A percentile compares a stretch with the other conserved stretches of the same genome.
phyloP scores from a whole-genome alignment of 1,140 invertebrate species.

The Bombus consobrinus region DNA sequence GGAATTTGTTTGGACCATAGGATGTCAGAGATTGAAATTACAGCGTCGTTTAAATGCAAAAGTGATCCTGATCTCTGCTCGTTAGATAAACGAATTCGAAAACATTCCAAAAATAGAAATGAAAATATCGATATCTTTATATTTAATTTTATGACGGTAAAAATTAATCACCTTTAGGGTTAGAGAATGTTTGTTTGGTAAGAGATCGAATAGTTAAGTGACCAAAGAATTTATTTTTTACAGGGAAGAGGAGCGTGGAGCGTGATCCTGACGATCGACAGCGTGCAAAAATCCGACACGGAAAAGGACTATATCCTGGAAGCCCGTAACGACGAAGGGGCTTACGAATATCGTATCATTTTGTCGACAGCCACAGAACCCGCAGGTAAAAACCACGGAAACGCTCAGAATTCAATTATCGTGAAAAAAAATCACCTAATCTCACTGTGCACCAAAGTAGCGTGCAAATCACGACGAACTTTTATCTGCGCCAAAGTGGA shows the following conservation, averaged over 20 bases:
- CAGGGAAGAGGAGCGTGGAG: conserved; percentile 87
- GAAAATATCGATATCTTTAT: too few species aligned
- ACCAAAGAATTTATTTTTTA: not conserved
- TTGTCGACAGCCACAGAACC: conserved; percentile 89
- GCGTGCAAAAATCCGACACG: conserved; percentile 89
- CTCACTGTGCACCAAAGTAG: conserved; percentile 26
- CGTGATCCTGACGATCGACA: conserved; percentile 85
- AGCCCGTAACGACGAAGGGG: conserved; percentile 87
- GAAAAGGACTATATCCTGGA: conserved; percentile 87
- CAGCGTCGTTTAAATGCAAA: conserved; percentile 32
- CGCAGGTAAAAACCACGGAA: conserved; percentile 83
- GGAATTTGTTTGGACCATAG: not conserved
- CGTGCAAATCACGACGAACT: not conserved
- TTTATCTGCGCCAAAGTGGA: not conserved
- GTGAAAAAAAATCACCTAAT: not conserved
- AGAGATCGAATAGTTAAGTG: not conserved
- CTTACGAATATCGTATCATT: conserved; percentile 85
- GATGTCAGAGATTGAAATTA: not conserved
- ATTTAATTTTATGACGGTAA: too few species aligned
- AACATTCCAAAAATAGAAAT: conserved; percentile 10
- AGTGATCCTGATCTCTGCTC: not conserved
- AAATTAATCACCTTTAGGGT: not conserved
- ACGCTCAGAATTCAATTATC: not conserved
- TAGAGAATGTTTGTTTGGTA: not conserved
- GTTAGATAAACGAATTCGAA: not conserved